Percentiles rank a stretch among this genome's conserved stretches.
Evolutionary conservation across 2,113 vertebrate genomes (phyloP).

Genomic region (Dolichotis patagonum): DNA sequence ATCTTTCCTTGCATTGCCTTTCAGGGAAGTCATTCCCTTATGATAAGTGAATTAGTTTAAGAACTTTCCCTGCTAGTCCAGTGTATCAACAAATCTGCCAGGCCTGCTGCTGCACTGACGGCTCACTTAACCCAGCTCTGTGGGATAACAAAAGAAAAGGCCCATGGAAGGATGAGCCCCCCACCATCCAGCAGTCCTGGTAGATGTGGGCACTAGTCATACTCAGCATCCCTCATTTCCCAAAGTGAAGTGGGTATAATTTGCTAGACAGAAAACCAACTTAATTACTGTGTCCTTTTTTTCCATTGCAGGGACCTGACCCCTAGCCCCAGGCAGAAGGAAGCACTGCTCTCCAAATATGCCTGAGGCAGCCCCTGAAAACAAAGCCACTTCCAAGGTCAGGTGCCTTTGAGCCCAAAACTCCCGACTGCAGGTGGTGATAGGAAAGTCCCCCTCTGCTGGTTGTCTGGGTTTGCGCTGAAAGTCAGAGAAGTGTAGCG

Average conservation of each 20-base stretch:
- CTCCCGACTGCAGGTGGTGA: neutral
- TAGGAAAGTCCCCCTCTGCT: neutral
- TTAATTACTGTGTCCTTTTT: constrained; percentile 47
- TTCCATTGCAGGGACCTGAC: neutral
- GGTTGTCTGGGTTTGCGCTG: neutral
- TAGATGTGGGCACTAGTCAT: neutral
- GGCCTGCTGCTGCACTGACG: constrained; percentile 17
- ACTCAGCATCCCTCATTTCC: neutral
- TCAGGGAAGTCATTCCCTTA: constrained; percentile 74
- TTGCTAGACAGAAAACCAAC: neutral
- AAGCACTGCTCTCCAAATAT: neutral
- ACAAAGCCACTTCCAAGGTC: neutral
- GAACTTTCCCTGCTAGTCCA: constrained; percentile 38
- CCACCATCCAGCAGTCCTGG: neutral
- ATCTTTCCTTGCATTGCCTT: constrained; percentile 70
- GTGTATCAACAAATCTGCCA: constrained; percentile 67
- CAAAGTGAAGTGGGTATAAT: constrained; percentile 5
- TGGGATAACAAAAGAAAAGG: constrained; percentile 1
- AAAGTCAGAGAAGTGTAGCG: neutral
- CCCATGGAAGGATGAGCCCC: neutral
- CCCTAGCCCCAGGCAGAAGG: neutral
- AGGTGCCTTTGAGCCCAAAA: neutral
- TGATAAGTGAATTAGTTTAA: constrained; percentile 72
- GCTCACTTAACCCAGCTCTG: constrained; percentile 27
- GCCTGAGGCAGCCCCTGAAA: neutral